phyloP scores from a whole-genome alignment of 1,140 invertebrate species.

The Drosophila seguyi region DNA sequence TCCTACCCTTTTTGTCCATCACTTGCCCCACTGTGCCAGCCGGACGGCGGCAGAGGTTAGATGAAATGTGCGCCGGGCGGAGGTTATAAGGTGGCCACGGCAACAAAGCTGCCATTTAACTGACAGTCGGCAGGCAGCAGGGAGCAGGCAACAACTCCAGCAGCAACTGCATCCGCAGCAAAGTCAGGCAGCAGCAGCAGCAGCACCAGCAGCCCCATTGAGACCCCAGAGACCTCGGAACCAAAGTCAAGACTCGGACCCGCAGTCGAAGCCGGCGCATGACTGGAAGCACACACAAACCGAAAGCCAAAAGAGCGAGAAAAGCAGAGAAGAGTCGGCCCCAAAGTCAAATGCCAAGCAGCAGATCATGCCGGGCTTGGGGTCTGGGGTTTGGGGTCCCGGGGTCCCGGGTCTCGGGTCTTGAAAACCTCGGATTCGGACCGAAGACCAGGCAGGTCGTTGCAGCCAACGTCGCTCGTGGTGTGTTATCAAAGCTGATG shows the following conservation, averaged over 20 bases:
- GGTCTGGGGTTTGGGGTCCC: slow-evolving; percentile 12
- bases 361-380: slow-evolving; percentile 69
- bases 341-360: slow-evolving; percentile 83
- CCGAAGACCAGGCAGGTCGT: slow-evolving; percentile 59
- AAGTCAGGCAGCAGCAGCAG: slow-evolving; percentile 47
- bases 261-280: slow-evolving; percentile 53
- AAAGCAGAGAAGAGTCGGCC: slow-evolving; percentile 48
- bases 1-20: not conserved
- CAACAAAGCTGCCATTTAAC: slow-evolving; percentile 77
- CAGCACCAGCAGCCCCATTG: slow-evolving; percentile 57
- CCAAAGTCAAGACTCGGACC: slow-evolving; percentile 40
- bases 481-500: slow-evolving; percentile 84
- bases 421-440: slow-evolving; percentile 32
- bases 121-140: slow-evolving; percentile 57
- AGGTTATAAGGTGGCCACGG: slow-evolving; percentile 81
- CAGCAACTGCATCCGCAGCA: slow-evolving; percentile 31
- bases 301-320: slow-evolving; percentile 16
- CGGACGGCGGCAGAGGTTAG: slow-evolving; percentile 74
- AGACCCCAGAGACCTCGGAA: slow-evolving; percentile 52
- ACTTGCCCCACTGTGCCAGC: slow-evolving; percentile 30
- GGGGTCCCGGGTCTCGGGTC: slow-evolving; percentile 30
- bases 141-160: slow-evolving; percentile 28
- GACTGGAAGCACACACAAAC: slow-evolving; percentile 71
- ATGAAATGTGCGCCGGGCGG: slow-evolving; percentile 67
- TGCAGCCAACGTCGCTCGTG: slow-evolving; percentile 69